A percentile compares a stretch with the other conserved stretches of the same genome.
Evolutionary conservation across 2,888 invertebrate species (phyloP).

Genomic region (Choristoneura rosaceana): DNA sequence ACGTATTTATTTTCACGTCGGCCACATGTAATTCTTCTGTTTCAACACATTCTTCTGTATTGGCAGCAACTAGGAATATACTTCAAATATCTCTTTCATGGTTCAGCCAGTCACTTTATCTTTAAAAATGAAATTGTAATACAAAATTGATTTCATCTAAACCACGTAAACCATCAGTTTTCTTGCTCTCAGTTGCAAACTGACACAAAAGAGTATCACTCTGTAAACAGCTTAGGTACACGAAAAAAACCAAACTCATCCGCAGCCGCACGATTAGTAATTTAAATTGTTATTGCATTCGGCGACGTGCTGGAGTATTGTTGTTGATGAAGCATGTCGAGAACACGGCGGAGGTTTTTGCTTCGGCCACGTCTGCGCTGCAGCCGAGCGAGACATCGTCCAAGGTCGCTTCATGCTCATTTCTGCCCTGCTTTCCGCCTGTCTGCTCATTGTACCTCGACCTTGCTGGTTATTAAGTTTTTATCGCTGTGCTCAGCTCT

Average conservation of each 20-base stretch:
- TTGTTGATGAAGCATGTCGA: constrained; percentile 63
- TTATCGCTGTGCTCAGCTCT: constrained; percentile 51
- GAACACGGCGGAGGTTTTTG: constrained; percentile 67
- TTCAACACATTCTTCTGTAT: too few species aligned
- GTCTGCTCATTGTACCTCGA: constrained; percentile 59
- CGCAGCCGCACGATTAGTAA: constrained; percentile 28
- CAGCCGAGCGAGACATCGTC: constrained; percentile 68
- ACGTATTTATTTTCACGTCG: too few species aligned
- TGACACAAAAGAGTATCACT: background rate
- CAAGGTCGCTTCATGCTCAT: constrained; percentile 67
- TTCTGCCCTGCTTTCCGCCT: constrained; percentile 66
- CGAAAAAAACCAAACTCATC: constrained; percentile 25
- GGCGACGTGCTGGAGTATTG: constrained; percentile 46
- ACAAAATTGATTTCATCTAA: background rate
- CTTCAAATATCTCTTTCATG: background rate
- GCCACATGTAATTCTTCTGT: background rate
- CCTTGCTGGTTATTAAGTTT: constrained; percentile 69
- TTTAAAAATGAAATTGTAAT: background rate
- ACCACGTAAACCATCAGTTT: background rate
- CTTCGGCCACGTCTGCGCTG: constrained; percentile 53
- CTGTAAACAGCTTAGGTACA: background rate
- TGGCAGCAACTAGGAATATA: background rate
- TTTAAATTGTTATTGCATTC: constrained; percentile 37
- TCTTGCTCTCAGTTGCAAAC: background rate
- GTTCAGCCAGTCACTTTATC: background rate